Percentiles rank a stretch among this genome's conserved stretches.
Evolutionary conservation across 2,113 vertebrate species (phyloP).

Genomic region (Etia nguti): DNA sequence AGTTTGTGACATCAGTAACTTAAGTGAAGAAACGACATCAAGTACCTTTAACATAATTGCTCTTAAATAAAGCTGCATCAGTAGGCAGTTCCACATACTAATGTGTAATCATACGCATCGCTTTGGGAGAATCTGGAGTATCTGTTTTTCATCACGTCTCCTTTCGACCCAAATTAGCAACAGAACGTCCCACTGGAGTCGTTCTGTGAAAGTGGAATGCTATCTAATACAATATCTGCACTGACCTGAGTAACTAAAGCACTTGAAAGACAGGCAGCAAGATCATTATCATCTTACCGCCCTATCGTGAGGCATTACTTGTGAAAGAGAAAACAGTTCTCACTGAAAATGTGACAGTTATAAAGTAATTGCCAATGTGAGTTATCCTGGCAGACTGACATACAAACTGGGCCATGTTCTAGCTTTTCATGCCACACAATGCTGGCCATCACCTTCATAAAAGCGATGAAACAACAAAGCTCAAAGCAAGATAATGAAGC

Average conservation of each 20-base stretch:
- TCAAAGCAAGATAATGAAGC: neutral
- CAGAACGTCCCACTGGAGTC: neutral
- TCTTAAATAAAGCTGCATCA: slow-evolving; percentile 1
- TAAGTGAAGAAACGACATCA: neutral
- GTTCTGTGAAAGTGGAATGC: slow-evolving; percentile 50
- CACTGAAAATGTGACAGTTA: neutral
- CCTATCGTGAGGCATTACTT: slow-evolving; percentile 34
- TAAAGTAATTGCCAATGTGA: neutral
- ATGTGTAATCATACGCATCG: neutral
- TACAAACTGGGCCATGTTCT: neutral
- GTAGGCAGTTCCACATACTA: neutral
- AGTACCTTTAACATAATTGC: neutral
- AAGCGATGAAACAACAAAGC: neutral
- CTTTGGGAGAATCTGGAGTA: slow-evolving; percentile 16
- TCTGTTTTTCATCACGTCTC: neutral
- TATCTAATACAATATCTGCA: slow-evolving; percentile 22
- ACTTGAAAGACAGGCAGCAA: slow-evolving; percentile 49
- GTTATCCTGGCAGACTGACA: neutral
- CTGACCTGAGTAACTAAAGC: slow-evolving; percentile 71
- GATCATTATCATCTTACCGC: neutral
- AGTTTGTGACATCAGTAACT: slow-evolving; percentile 46
- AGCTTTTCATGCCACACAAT: neutral
- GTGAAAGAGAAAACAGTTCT: neutral
- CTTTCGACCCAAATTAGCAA: neutral
- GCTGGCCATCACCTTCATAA: neutral